Base-by-base conservation (phyloP, 37 sponge, comb jelly and placozoan genomes). In the Theonella swinhoei region DNA sequence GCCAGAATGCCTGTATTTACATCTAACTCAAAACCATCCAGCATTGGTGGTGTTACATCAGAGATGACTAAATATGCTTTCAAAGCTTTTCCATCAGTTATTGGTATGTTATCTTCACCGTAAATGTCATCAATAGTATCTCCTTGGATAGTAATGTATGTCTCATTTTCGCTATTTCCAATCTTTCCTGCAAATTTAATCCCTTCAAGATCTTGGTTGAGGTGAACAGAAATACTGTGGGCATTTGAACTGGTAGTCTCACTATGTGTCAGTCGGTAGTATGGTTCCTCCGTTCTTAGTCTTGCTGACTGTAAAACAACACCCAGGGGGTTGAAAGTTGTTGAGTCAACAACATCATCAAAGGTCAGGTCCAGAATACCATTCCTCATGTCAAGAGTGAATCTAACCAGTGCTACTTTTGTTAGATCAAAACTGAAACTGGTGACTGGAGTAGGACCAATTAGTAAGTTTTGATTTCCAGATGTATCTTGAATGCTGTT, bases 121-220 rank as follows among this genome's bases (percentile, higher is more conserved):
- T 86, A 85, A 14, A 91, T 42, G 65, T 94, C 97, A 70, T 94
- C 94, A 80, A 96, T 80, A 0, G 86, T 66, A 74, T 91, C 91
- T 38, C 86, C 94, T 70, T 88, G 86, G 35, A 94, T 77, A 1
- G 97, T 96, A 41, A 96, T 81, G 88, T 81, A 96, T 1, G 97
- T 96, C 0, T 72, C 82, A 72, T 85, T 91, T 33, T 77, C 40
- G 37, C 30, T 59, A 39, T 61, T 86, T 11, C 86, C 94, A 62
- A 96, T 79, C 4, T 41, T 60, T 17, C 86, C 82, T 28, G 82
- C 94, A 40, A 80, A 83, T 47, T 96, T 94, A 29, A 96, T 74
- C 0, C 89, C 97, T 24, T 72, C 73, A 26, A 91, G 64, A 73
- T 96, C 97, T 29, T 40, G 33, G 47, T 82, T 70, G 38, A 95